Evolutionary conservation across 2,888 invertebrate genomes (phyloP).

Genomic region (Automeris io): DNA sequence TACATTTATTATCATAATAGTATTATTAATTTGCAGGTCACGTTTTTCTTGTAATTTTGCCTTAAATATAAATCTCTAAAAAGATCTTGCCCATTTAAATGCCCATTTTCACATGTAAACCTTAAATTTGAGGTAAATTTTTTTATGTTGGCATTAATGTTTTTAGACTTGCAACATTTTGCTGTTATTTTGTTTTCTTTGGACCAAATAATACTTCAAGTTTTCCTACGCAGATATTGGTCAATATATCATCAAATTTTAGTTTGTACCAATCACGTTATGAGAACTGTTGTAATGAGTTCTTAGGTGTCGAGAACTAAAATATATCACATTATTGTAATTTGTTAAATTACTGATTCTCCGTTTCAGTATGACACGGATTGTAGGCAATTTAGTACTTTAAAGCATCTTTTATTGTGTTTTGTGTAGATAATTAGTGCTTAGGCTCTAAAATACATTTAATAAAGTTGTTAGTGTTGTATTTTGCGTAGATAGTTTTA

Average conservation of each 20-base stretch:
- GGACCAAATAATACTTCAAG: neutral
- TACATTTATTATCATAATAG: no score
- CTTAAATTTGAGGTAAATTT: no score
- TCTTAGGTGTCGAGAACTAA: conserved; percentile 16
- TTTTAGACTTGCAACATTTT: neutral
- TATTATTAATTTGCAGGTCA: no score
- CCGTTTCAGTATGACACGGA: conserved; percentile 32
- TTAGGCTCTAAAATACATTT: conserved; percentile 10
- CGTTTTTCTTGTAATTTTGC: no score
- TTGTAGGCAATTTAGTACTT: conserved; percentile 21
- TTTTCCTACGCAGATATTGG: conserved; percentile 1
- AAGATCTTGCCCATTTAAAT: no score
- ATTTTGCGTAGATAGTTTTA: conserved; percentile 13
- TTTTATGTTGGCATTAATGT: no score
- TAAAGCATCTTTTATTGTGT: conserved; percentile 28
- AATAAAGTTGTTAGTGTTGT: conserved; percentile 13
- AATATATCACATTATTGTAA: conserved; percentile 37
- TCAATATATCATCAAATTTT: neutral
- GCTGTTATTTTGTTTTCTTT: neutral
- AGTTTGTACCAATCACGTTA: neutral
- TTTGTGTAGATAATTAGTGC: conserved; percentile 21
- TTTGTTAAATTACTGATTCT: conserved; percentile 56
- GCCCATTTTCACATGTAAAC: no score
- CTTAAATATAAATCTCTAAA: no score
- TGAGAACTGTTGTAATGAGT: neutral